Percentiles rank a stretch among this genome's conserved stretches.
phyloP scores from a whole-genome alignment of 2,113 vertebrate genomes.

The Equus quagga region DNA sequence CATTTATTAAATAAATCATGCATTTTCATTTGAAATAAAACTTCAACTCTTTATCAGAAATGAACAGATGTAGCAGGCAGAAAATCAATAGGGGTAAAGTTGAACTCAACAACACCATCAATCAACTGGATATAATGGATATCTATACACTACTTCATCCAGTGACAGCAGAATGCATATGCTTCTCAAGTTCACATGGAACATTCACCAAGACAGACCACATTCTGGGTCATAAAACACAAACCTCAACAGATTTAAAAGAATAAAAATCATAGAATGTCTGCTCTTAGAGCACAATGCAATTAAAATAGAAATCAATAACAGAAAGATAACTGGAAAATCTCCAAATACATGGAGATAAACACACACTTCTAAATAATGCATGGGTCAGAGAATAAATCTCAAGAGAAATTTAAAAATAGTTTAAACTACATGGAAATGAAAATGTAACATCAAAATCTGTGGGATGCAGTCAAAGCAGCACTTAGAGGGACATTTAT shows the following conservation, averaged over 20 bases:
- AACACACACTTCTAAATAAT: background rate
- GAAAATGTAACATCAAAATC: too few relatives aligned
- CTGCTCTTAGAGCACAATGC: background rate
- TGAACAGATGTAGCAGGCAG: background rate
- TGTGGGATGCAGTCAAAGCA: too few relatives aligned
- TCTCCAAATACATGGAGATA: background rate
- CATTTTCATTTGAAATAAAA: background rate
- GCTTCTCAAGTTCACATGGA: background rate
- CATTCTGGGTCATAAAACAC: background rate
- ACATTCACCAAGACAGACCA: background rate
- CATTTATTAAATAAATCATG: constrained; percentile 19
- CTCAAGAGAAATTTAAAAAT: background rate
- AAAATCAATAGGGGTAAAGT: background rate
- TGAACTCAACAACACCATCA: background rate
- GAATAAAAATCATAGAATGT: background rate
- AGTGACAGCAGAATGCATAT: background rate
- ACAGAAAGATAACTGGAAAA: background rate
- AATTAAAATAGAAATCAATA: background rate
- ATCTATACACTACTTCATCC: background rate
- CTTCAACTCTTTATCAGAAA: background rate
- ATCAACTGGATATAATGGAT: background rate
- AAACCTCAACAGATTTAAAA: background rate
- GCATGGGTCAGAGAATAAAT: background rate
- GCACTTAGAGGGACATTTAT: too few relatives aligned
- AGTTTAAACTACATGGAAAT: too few relatives aligned